These are phyloP conservation scores for Helicolenus hilgendorfi DNA, from an alignment of 2,797 vertebrate genomes.

Conservation along the genomic window DNA sequence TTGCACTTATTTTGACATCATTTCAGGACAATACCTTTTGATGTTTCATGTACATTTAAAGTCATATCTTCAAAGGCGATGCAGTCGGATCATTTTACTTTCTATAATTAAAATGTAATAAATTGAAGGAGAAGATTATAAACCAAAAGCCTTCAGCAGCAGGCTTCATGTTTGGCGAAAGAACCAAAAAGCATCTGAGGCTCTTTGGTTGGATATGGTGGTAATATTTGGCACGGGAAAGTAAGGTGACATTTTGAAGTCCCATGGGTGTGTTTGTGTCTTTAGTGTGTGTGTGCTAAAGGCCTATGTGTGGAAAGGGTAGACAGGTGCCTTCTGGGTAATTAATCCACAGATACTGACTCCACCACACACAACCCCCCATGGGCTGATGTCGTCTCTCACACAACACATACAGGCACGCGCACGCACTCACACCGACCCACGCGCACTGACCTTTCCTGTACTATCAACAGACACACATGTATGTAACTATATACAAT, in stretches of 20 bases:
- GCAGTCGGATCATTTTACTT: neutral
- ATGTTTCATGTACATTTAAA: neutral
- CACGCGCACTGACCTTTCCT: slow-evolving; percentile 44
- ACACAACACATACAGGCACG: slow-evolving; percentile 5
- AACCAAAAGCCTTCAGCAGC: neutral
- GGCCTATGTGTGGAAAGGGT: slow-evolving; percentile 68
- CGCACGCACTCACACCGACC: slow-evolving; percentile 20
- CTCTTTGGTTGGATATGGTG: neutral
- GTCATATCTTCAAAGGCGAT: neutral
- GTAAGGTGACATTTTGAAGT: slow-evolving; percentile 74
- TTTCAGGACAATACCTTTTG: neutral
- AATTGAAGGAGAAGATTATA: neutral
- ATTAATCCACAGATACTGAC: slow-evolving; percentile 75
- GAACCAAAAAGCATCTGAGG: neutral
- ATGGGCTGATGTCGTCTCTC: slow-evolving; percentile 27
- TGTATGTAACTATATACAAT: slow-evolving; percentile 15
- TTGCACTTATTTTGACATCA: neutral
- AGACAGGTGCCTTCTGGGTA: slow-evolving; percentile 83
- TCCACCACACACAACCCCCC: slow-evolving; percentile 51
- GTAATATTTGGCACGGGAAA: slow-evolving; percentile 38
- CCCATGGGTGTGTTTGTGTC: slow-evolving; percentile 52
- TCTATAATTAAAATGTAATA: neutral
- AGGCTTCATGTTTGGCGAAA: neutral
- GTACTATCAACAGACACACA: slow-evolving; percentile 31
- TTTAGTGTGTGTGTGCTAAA: slow-evolving; percentile 7